phyloP scores from a whole-genome alignment of 1,140 invertebrate genomes.

The Drosophila littoralis region DNA sequence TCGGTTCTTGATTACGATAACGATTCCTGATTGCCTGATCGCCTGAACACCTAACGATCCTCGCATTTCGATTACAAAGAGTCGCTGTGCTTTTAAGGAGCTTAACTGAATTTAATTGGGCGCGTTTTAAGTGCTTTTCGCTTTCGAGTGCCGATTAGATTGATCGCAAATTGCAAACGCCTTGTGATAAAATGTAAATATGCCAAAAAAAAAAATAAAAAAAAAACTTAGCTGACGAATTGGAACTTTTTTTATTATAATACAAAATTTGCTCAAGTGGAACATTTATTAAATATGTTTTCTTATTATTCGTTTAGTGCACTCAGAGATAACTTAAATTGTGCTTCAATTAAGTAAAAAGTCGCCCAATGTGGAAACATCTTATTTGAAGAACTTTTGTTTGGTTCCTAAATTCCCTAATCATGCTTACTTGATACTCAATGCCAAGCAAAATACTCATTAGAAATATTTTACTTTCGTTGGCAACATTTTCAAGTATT shows the following conservation, averaged over 20 bases:
- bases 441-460: no score
- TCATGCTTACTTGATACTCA: no score
- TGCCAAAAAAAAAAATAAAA: background rate
- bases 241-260: background rate
- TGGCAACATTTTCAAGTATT: no score
- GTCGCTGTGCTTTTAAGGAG: conserved; percentile 5
- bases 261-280: background rate
- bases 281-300: background rate
- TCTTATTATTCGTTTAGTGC: background rate
- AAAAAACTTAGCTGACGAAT: background rate
- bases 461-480: no score
- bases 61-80: background rate
- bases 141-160: conserved; percentile 32
- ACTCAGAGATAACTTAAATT: background rate
- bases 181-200: conserved; percentile 37
- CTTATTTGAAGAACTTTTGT: no score
- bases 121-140: conserved; percentile 10
- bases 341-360: background rate
- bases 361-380: no score
- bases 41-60: background rate
- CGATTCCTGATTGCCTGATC: conserved; percentile 1
- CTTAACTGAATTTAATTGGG: conserved; percentile 24
- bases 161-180: conserved; percentile 1
- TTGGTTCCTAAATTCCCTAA: no score
- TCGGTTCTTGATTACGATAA: background rate